These are phyloP conservation scores for Atherinosoma microstoma DNA, from an alignment of 2,797 vertebrate genomes.

Conservation along the genomic window DNA sequence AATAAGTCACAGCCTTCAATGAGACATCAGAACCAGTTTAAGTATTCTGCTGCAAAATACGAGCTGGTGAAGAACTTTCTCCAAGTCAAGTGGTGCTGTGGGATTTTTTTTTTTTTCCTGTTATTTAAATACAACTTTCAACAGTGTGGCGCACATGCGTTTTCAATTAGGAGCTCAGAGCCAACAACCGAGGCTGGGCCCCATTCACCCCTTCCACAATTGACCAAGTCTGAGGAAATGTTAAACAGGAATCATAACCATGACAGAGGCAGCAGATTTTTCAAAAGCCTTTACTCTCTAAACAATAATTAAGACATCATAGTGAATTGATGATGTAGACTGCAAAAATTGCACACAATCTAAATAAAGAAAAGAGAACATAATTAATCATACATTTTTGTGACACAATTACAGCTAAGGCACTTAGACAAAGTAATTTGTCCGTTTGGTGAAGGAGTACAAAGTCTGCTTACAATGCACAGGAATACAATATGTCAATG, in stretches of 20 bases:
- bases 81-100: slow-evolving; percentile 73
- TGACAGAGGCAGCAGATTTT: slow-evolving; percentile 71
- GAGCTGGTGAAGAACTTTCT: slow-evolving; percentile 76
- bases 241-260: slow-evolving; percentile 81
- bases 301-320: slow-evolving; percentile 75
- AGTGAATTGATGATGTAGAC: slow-evolving; percentile 62
- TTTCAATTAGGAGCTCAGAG: slow-evolving; percentile 81
- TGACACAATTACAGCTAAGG: slow-evolving; percentile 54
- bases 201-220: slow-evolving; percentile 72
- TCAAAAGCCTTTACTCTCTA: slow-evolving; percentile 72
- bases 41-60: slow-evolving; percentile 76
- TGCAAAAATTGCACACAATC: slow-evolving; percentile 55
- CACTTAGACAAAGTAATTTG: slow-evolving; percentile 62
- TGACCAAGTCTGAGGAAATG: slow-evolving; percentile 81
- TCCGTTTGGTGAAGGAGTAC: slow-evolving; percentile 51
- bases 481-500: slow-evolving; percentile 67
- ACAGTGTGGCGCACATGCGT: slow-evolving; percentile 79
- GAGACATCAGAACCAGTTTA: slow-evolving; percentile 80
- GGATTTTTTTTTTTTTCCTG: slow-evolving; percentile 60
- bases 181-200: slow-evolving; percentile 74
- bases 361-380: slow-evolving; percentile 60
- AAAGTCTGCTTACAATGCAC: slow-evolving; percentile 57
- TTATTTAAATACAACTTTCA: slow-evolving; percentile 77
- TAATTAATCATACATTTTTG: slow-evolving; percentile 64
- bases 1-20: slow-evolving; percentile 78